phyloP scores from a whole-genome alignment of 2,113 vertebrate genomes.

The Mastomys coucha region DNA sequence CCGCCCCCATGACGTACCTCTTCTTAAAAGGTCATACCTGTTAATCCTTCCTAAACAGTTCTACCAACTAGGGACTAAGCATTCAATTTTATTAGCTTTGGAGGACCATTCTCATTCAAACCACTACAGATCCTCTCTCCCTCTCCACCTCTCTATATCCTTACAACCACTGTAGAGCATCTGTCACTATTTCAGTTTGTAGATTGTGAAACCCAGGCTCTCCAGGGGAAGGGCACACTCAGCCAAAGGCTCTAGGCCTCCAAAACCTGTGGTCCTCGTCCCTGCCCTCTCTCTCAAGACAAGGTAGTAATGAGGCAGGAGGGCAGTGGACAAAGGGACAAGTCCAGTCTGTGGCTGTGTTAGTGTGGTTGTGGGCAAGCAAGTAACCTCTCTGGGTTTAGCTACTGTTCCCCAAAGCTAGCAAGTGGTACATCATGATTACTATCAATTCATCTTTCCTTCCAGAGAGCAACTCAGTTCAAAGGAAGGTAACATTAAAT shows the following conservation, averaged over 20 bases:
- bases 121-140: not conserved
- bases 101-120: not conserved
- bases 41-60: not conserved
- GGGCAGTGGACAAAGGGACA: not conserved
- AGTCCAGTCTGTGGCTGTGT: accelerated
- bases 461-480: not conserved
- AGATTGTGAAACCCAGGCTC: not conserved
- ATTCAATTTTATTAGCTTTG: not conserved
- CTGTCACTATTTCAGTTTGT: not conserved
- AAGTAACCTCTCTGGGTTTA: not conserved
- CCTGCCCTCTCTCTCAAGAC: not conserved
- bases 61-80: not conserved
- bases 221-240: not conserved
- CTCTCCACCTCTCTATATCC: not conserved
- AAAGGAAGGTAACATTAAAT: not conserved
- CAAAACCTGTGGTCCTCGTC: not conserved
- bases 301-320: not conserved
- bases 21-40: not conserved
- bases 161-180: not conserved
- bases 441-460: not conserved
- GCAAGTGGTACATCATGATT: not conserved
- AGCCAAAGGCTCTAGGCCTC: not conserved
- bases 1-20: not conserved
- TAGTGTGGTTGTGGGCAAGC: not conserved
- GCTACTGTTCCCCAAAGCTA: not conserved